Evolutionary conservation across 2,797 vertebrate genomes (phyloP).

Genomic region (Melanotaenia trifasciata): DNA sequence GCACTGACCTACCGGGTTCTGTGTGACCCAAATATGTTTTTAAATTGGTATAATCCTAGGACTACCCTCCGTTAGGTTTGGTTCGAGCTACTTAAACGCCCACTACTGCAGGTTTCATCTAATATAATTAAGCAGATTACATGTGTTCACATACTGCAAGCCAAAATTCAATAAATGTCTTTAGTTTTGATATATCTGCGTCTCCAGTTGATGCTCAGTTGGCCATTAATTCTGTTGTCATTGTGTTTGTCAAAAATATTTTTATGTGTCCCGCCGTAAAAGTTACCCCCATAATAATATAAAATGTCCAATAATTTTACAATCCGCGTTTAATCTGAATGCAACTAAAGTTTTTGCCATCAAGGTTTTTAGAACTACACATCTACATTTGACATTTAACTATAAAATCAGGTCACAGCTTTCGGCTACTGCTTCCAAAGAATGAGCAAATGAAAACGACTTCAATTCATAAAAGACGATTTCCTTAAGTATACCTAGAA

Average conservation of each 20-base stretch:
- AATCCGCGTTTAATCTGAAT: too few relatives aligned
- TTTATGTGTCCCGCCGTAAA: neutral
- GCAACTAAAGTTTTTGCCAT: too few relatives aligned
- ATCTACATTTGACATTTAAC: neutral
- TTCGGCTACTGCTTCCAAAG: neutral
- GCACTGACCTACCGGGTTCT: constrained; percentile 68
- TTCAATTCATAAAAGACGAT: neutral
- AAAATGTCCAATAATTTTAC: too few relatives aligned
- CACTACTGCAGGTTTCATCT: constrained; percentile 27
- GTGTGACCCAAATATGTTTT: constrained; percentile 67
- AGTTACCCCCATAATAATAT: too few relatives aligned
- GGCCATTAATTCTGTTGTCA: neutral
- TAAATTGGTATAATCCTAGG: constrained; percentile 69
- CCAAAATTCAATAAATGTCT: neutral
- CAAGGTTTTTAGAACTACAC: too few relatives aligned
- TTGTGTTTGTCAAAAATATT: neutral
- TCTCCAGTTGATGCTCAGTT: neutral
- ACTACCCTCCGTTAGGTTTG: constrained; percentile 57
- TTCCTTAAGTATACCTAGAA: neutral
- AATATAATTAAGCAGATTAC: neutral
- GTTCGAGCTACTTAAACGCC: constrained; percentile 57
- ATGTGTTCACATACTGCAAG: neutral
- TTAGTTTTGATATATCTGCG: neutral
- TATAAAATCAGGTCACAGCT: neutral
- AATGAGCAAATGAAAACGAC: neutral